Conservation (phyloP, 2,797 vertebrate species). For the Anniella stebbinsi region DNA sequence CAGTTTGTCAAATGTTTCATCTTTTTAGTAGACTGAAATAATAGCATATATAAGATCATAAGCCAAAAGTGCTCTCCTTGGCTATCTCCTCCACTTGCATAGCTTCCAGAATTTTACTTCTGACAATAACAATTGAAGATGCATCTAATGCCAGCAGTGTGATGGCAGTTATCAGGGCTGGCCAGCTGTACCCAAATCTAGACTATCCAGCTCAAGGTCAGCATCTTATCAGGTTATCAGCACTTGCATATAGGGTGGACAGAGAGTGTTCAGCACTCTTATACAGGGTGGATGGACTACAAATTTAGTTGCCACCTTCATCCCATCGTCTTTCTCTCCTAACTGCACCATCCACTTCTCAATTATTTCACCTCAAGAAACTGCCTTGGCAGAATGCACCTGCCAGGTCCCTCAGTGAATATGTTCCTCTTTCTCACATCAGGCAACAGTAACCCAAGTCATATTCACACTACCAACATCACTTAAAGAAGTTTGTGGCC, state of each 20-base stretch:
- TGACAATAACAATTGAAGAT: neutral
- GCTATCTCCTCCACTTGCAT: neutral
- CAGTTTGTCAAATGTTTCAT: neutral
- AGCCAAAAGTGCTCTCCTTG: neutral
- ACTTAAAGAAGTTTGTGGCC: neutral
- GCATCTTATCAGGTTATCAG: neutral
- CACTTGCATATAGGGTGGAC: neutral
- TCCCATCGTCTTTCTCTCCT: neutral
- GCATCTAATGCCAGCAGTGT: neutral
- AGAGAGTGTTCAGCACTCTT: neutral
- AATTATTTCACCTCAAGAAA: neutral
- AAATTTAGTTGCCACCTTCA: neutral
- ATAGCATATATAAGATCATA: neutral
- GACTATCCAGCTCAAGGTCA: neutral
- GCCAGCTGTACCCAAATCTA: neutral
- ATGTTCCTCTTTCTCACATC: neutral
- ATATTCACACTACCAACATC: neutral
- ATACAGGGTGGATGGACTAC: too few relatives aligned
- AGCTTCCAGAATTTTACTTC: neutral
- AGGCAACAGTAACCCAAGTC: neutral
- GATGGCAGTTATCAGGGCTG: neutral
- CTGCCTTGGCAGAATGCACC: neutral
- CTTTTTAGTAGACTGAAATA: neutral
- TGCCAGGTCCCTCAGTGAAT: neutral
- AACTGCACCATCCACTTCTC: neutral